phyloP scores from a whole-genome alignment of 2,888 invertebrate genomes.

The Cyclophora albipunctata region DNA sequence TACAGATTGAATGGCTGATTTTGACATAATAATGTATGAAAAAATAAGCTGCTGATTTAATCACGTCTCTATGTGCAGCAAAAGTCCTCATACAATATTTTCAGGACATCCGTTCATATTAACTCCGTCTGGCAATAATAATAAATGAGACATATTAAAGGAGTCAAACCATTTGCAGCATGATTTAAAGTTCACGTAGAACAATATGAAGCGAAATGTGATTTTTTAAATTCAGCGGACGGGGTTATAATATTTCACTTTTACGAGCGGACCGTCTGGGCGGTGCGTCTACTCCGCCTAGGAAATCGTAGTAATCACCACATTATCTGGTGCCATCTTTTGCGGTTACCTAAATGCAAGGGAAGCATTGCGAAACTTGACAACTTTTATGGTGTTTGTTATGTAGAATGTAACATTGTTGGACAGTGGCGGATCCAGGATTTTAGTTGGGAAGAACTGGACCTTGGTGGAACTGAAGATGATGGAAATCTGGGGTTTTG shows the following conservation, averaged over 20 bases:
- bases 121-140: too few species aligned
- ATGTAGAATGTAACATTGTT: neutral
- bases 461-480: too few species aligned
- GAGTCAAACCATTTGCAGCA: conserved; percentile 21
- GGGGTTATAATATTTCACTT: conserved; percentile 68
- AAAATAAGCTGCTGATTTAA: too few species aligned
- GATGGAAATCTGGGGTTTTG: too few species aligned
- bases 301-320: conserved; percentile 57
- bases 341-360: conserved; percentile 33
- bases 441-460: neutral
- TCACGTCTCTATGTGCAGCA: too few species aligned
- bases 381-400: too few species aligned
- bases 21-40: too few species aligned
- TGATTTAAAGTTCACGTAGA: conserved; percentile 46
- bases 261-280: conserved; percentile 63
- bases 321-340: conserved; percentile 54
- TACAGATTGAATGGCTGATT: too few species aligned
- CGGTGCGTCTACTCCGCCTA: conserved; percentile 59
- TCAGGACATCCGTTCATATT: too few species aligned
- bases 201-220: conserved; percentile 35
- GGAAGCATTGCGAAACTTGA: too few species aligned
- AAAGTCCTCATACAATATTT: too few species aligned
- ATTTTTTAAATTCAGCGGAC: conserved; percentile 69
- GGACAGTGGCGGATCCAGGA: neutral
- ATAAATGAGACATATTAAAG: neutral